Conservation (phyloP, 2,797 vertebrate species). For the Sebastolobus alascanus region DNA sequence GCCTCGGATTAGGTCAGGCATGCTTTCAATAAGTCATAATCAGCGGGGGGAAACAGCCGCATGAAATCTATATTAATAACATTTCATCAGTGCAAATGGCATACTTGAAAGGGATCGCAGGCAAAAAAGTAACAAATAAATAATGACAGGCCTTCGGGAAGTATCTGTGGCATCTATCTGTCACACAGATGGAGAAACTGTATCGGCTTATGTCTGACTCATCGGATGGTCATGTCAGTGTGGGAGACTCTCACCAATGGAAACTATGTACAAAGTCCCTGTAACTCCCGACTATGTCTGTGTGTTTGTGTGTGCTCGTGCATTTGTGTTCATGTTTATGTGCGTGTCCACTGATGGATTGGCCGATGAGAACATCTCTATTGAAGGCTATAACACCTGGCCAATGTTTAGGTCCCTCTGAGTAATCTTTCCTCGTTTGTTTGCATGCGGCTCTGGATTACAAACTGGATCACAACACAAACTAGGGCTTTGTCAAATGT, state of each 20-base stretch:
- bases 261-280: slow-evolving; percentile 79
- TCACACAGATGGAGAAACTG: slow-evolving; percentile 71
- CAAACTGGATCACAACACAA: slow-evolving; percentile 14
- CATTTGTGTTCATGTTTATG: slow-evolving; percentile 18
- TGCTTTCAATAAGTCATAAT: slow-evolving; percentile 52
- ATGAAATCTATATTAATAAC: slow-evolving; percentile 54
- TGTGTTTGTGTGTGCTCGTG: slow-evolving; percentile 19
- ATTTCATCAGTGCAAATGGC: slow-evolving; percentile 31
- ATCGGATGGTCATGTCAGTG: slow-evolving; percentile 62
- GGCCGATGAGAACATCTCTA: slow-evolving; percentile 13
- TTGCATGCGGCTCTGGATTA: slow-evolving; percentile 21
- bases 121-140: slow-evolving; percentile 63
- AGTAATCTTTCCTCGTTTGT: slow-evolving; percentile 28
- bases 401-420: slow-evolving; percentile 2
- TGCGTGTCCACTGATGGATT: slow-evolving; percentile 3
- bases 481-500: slow-evolving; percentile 40
- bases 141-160: slow-evolving; percentile 56
- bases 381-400: slow-evolving; percentile 30
- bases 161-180: slow-evolving; percentile 68
- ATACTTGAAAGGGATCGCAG: slow-evolving; percentile 55
- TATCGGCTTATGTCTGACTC: slow-evolving; percentile 74
- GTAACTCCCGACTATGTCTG: slow-evolving; percentile 51
- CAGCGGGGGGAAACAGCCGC: slow-evolving; percentile 50
- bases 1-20: slow-evolving; percentile 39
- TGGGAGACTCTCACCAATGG: slow-evolving; percentile 66